Conservation (phyloP, 2,888 invertebrate genomes). For the Nymphalis c-album region DNA sequence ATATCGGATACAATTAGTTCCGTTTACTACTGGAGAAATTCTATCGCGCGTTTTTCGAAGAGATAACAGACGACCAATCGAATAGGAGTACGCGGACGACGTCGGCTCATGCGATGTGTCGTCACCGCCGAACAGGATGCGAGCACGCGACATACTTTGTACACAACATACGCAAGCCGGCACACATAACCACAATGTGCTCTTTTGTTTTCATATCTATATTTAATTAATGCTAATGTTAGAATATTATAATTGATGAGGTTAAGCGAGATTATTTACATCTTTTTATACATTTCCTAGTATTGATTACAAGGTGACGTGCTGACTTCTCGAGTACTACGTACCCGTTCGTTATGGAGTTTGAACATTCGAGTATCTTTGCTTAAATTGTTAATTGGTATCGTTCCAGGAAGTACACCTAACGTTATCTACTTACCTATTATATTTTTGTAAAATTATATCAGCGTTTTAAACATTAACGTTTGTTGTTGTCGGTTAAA, state of each 20-base stretch:
- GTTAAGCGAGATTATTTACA: background rate
- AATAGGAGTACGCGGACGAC: constrained; percentile 61
- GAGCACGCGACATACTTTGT: constrained; percentile 64
- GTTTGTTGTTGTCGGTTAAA: too few relatives aligned
- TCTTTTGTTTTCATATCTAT: constrained; percentile 35
- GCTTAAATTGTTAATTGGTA: background rate
- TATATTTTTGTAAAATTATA: too few relatives aligned
- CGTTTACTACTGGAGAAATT: constrained; percentile 74
- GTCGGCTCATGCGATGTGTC: constrained; percentile 72
- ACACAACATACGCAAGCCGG: constrained; percentile 21
- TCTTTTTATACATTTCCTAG: too few relatives aligned
- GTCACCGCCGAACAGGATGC: constrained; percentile 76
- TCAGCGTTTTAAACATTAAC: too few relatives aligned
- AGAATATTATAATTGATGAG: constrained; percentile 7
- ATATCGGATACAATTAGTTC: constrained; percentile 60
- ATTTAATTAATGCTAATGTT: constrained; percentile 17
- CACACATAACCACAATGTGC: constrained; percentile 21
- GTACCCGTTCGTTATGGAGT: too few relatives aligned
- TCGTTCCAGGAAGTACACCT: background rate
- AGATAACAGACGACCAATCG: constrained; percentile 76
- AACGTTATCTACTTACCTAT: background rate
- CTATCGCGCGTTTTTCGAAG: constrained; percentile 63
- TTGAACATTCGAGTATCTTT: too few relatives aligned
- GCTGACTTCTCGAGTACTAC: too few relatives aligned
- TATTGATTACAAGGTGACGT: too few relatives aligned